phyloP scores from a whole-genome alignment of 2,888 invertebrate species.

The Calliopum simillimum region DNA sequence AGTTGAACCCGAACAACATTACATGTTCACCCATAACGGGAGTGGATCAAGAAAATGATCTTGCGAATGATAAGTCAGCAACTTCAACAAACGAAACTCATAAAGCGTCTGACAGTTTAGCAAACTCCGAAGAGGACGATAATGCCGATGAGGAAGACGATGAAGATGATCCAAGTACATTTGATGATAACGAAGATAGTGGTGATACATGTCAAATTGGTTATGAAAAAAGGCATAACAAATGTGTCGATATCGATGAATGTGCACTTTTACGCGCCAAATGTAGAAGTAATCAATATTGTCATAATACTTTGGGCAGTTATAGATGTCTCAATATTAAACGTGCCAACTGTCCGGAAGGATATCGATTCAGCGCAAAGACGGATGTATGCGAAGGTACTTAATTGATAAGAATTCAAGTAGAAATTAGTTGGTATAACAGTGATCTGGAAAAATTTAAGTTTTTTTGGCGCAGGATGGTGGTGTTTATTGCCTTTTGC shows the following conservation, averaged over 20 bases:
- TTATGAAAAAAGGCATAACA: conserved; percentile 63
- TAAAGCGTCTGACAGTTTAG: conserved; percentile 13
- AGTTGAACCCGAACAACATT: conserved; percentile 69
- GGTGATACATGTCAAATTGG: conserved; percentile 65
- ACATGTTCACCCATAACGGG: conserved; percentile 62
- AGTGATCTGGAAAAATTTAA: background rate
- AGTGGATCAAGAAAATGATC: conserved; percentile 21
- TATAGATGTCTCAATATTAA: conserved; percentile 70
- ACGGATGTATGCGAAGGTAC: conserved; percentile 75
- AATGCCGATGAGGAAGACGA: conserved; percentile 33
- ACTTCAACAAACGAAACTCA: background rate
- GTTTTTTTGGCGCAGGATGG: background rate
- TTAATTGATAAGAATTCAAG: too few relatives aligned
- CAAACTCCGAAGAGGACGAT: conserved; percentile 18
- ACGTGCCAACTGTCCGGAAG: conserved; percentile 60
- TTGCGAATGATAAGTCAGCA: background rate
- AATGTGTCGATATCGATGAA: conserved; percentile 77
- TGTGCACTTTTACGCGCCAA: conserved; percentile 75
- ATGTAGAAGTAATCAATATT: conserved; percentile 74
- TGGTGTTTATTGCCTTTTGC: too few relatives aligned
- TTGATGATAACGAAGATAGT: background rate
- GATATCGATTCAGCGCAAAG: conserved; percentile 70
- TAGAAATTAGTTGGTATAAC: background rate
- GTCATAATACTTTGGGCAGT: conserved; percentile 77
- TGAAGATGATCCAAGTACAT: conserved; percentile 14